Evolutionary conservation across 2,888 invertebrate genomes (phyloP).

Genomic region (Nemotelus nigrinus): DNA sequence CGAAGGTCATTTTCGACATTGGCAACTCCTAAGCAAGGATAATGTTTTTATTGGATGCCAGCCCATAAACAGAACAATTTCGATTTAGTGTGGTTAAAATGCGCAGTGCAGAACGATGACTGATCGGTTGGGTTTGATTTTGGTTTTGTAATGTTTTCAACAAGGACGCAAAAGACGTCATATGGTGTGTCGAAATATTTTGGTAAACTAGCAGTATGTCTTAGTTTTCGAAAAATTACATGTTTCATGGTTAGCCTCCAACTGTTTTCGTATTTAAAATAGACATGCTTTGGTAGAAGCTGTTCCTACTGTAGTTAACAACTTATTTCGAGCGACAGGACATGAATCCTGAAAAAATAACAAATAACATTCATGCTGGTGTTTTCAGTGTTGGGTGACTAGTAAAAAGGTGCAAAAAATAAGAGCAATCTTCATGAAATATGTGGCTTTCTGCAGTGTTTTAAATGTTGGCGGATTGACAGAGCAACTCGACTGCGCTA

Average conservation of each 20-base stretch:
- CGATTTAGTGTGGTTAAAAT: conserved; percentile 34
- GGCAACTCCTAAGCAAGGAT: conserved; percentile 24
- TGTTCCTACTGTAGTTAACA: conserved; percentile 27
- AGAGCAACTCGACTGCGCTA: too few species aligned
- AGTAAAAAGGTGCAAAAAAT: too few species aligned
- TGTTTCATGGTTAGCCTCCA: conserved; percentile 34
- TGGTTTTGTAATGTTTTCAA: conserved; percentile 17
- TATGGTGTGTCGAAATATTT: conserved; percentile 35
- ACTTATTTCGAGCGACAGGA: background rate
- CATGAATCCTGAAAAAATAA: too few species aligned
- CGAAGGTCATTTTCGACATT: conserved; percentile 16
- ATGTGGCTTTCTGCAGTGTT: too few species aligned
- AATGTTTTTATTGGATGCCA: conserved; percentile 25
- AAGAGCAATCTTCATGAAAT: too few species aligned
- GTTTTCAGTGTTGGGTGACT: too few species aligned
- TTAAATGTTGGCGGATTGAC: too few species aligned
- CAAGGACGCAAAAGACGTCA: conserved; percentile 17
- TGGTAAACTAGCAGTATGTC: background rate
- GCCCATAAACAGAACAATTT: conserved; percentile 20
- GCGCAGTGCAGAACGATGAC: background rate
- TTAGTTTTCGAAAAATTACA: conserved; percentile 30
- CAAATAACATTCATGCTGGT: too few species aligned
- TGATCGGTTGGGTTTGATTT: background rate
- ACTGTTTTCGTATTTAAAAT: conserved; percentile 23
- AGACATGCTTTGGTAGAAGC: conserved; percentile 17